phyloP scores from a whole-genome alignment of 2,888 invertebrate genomes.

The Pocota personata region DNA sequence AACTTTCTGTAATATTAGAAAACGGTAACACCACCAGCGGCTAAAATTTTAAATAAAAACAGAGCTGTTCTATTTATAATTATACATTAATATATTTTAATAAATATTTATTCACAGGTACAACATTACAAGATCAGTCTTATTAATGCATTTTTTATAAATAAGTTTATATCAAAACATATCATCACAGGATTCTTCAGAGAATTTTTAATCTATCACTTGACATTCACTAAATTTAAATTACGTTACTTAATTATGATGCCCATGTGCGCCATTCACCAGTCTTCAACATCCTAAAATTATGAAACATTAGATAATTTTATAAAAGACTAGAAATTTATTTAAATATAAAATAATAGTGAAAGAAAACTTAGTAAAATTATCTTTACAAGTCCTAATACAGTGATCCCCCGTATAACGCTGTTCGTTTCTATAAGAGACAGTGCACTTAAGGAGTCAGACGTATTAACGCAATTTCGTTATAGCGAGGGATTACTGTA shows the following conservation, averaged over 20 bases:
- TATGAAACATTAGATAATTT: conserved; percentile 22
- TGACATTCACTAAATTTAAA: no score
- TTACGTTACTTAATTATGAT: neutral
- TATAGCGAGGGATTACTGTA: conserved; percentile 54
- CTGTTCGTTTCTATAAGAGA: neutral
- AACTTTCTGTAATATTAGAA: no score
- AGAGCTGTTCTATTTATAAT: neutral
- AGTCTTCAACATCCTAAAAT: conserved; percentile 36
- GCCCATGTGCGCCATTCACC: conserved; percentile 42
- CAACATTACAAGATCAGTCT: conserved; percentile 9
- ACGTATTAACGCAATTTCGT: neutral
- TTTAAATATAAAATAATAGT: neutral
- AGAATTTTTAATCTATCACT: no score
- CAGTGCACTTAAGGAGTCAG: neutral
- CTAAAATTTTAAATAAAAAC: neutral
- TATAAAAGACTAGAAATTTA: neutral
- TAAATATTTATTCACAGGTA: conserved; percentile 23
- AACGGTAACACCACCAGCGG: no score
- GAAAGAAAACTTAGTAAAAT: neutral
- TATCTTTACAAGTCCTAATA: conserved; percentile 3
- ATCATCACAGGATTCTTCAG: no score
- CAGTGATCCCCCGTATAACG: conserved; percentile 59
- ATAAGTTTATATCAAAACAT: neutral
- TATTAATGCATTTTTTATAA: neutral
- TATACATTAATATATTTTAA: neutral